Evolutionary conservation across 2,888 invertebrate genomes (phyloP).

Genomic region (Lepidonotus clava): DNA sequence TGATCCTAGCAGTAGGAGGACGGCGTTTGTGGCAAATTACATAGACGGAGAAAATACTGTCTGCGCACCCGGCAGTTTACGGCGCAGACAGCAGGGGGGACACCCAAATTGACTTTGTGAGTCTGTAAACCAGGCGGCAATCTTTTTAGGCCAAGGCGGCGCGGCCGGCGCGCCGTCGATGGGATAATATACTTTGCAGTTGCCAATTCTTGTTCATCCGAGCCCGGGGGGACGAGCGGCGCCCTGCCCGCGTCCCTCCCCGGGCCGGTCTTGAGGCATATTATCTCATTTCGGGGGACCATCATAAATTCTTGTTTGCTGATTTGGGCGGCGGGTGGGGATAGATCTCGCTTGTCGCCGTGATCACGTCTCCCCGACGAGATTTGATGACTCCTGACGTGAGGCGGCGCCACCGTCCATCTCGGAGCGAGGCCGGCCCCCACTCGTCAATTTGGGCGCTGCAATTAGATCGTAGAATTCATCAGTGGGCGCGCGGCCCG

Average conservation of each 20-base stretch:
- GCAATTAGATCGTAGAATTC: slow-evolving; percentile 50
- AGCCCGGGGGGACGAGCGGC: neutral
- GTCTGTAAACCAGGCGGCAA: slow-evolving; percentile 16
- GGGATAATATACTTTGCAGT: slow-evolving; percentile 38
- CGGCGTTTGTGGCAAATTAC: slow-evolving; percentile 35
- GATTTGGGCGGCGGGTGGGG: slow-evolving; percentile 3
- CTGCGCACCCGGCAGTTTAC: neutral
- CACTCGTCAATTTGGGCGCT: slow-evolving; percentile 48
- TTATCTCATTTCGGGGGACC: slow-evolving; percentile 20
- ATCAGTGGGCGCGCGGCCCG: neutral
- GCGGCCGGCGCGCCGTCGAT: neutral
- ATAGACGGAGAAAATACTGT: slow-evolving; percentile 31
- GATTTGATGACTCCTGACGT: slow-evolving; percentile 49
- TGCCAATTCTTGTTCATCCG: slow-evolving; percentile 42
- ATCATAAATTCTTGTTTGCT: slow-evolving; percentile 45
- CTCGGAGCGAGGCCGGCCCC: neutral
- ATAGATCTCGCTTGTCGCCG: slow-evolving; percentile 49
- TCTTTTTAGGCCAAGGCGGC: slow-evolving; percentile 14
- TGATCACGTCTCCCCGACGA: slow-evolving; percentile 43
- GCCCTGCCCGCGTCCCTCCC: neutral
- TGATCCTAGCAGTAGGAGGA: neutral
- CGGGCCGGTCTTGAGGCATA: neutral
- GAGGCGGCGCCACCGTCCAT: slow-evolving; percentile 7
- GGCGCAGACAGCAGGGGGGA: neutral
- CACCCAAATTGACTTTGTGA: slow-evolving; percentile 39